Conservation (phyloP, 1,140 invertebrate species). For the Diachasma alloeum region DNA sequence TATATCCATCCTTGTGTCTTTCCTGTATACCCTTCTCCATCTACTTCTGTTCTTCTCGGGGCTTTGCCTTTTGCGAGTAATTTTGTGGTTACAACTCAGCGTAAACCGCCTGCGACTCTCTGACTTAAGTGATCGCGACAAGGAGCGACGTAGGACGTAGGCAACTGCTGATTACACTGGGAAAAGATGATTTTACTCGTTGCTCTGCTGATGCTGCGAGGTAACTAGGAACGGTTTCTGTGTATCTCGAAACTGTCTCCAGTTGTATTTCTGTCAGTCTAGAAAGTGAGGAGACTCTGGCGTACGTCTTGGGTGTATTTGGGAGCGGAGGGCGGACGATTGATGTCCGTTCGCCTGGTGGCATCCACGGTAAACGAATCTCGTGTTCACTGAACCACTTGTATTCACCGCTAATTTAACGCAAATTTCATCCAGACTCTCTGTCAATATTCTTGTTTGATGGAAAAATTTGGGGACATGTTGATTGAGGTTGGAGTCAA, state of each 20-base stretch:
- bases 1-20: not conserved
- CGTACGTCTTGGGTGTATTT: not conserved
- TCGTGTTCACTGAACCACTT: not conserved
- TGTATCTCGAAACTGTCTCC: no score
- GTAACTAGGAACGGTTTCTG: not conserved
- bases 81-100: constrained; percentile 34
- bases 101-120: constrained; percentile 24
- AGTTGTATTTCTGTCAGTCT: not conserved
- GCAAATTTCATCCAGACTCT: not conserved
- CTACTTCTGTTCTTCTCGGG: constrained; percentile 17
- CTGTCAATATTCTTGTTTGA: not conserved
- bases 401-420: not conserved
- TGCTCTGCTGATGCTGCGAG: not conserved
- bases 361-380: not conserved
- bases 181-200: not conserved
- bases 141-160: constrained; percentile 3
- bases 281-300: not conserved
- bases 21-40: not conserved
- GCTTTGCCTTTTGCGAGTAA: constrained; percentile 23
- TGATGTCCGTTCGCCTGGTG: not conserved
- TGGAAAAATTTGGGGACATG: no score
- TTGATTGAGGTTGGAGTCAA: no score
- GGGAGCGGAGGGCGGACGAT: not conserved
- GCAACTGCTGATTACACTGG: constrained; percentile 21
- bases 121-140: constrained; percentile 36